These are phyloP conservation scores for Phaenicophaeus curvirostris DNA, from an alignment of 2,797 vertebrate genomes.

Conservation along the genomic window DNA sequence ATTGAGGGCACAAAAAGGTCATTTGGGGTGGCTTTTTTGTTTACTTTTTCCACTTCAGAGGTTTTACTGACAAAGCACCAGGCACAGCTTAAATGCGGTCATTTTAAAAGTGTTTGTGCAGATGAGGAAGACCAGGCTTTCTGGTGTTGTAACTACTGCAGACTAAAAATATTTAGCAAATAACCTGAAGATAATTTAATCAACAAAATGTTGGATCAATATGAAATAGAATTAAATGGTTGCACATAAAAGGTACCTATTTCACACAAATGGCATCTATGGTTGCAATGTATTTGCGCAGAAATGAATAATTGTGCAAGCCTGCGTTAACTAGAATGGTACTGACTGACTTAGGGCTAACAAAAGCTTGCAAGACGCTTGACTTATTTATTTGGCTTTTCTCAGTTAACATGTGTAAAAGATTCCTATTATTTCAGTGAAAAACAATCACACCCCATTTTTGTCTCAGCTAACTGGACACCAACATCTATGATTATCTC, in stretches of 20 bases:
- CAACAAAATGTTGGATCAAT: not conserved
- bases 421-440: not conserved
- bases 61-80: accelerated
- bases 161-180: not conserved
- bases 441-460: accelerated
- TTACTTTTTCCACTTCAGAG: accelerated
- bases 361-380: not conserved
- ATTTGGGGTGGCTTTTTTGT: too few species aligned
- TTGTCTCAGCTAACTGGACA: not conserved
- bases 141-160: accelerated
- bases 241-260: accelerated
- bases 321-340: not conserved
- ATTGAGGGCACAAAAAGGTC: accelerated
- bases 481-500: slow-evolving; percentile 76
- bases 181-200: not conserved
- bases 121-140: not conserved
- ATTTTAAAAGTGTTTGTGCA: not conserved
- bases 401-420: not conserved
- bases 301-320: not conserved
- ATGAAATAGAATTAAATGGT: not conserved
- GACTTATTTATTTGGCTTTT: not conserved
- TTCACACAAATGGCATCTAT: not conserved
- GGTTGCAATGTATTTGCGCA: not conserved
- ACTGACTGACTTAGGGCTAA: not conserved
- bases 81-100: not conserved